Evolutionary conservation across 2,888 invertebrate species (phyloP), one percentile per base, ranked within the genome.

Genomic region (Labia minor): DNA sequence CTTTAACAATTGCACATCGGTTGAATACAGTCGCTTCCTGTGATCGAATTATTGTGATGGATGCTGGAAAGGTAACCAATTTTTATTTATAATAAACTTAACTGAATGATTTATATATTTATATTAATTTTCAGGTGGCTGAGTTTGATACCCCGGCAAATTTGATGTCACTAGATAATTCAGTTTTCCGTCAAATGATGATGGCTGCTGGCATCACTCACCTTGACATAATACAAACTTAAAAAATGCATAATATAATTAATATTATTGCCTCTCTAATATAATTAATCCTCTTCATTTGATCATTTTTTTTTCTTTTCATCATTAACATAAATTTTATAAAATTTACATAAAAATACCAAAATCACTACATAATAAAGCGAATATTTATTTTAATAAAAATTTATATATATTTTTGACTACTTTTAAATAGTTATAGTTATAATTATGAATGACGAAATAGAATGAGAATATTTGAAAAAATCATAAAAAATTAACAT

Each of bases 1-100:
- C 81, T 11, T 72, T 82, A 33, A 81, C 81, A 8, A 81, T 82
- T 68, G 81, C 81, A 21, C 81, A 81, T 72, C 73, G 81, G 19
- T 74, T 82, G 14, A 80, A 81, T 71, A 81, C 81, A 1, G 78
- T 82, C 67, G 74, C 80, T 72, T 77, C 78, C 68, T 77, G 75
- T 70, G 76, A 77, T 71, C 70, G 72, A 20, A 72, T 75, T 18
- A 65, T 74, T 62, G 74, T 75, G 1, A 70, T 75, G 72, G 73
- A 75, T 49, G 70, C 71, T 14, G 75, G 75, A 66, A 69, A 70
- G 71, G 75, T 75, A 70, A 69, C 26, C 26, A 26, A 26, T n/a
- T 66, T 64, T 62, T 8, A 26, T 61, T 63, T 19, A 33, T 16
- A 18, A 16, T 26, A 26, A 6, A 6, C 4, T 26, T 26, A 26